A percentile compares a stretch with the other conserved stretches of the same genome.
These are phyloP conservation scores for Caerostris extrusa DNA, from an alignment of 1,140 invertebrate genomes.

Conservation along the genomic window DNA sequence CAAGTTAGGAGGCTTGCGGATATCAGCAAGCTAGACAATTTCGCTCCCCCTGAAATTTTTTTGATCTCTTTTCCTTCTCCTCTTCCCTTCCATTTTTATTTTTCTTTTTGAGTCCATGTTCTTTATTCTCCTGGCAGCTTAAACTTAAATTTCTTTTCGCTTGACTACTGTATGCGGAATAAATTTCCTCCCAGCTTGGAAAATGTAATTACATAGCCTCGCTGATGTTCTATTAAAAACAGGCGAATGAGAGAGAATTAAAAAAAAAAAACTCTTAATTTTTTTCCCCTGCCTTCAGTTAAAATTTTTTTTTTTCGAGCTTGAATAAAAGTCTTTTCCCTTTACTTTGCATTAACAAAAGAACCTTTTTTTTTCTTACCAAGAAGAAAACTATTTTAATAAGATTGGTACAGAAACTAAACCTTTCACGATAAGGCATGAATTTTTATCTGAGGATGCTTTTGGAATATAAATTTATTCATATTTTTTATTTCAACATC, in stretches of 20 bases:
- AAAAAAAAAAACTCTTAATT: slow-evolving; percentile 19
- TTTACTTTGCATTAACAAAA: slow-evolving; percentile 39
- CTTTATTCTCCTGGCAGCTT: slow-evolving; percentile 67
- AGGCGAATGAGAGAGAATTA: slow-evolving; percentile 12
- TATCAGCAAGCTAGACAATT: slow-evolving; percentile 65
- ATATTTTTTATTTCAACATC: background rate
- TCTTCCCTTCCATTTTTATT: background rate
- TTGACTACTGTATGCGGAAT: slow-evolving; percentile 44
- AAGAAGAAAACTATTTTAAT: slow-evolving; percentile 60
- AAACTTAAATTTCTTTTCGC: slow-evolving; percentile 71
- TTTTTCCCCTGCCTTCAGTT: slow-evolving; percentile 35
- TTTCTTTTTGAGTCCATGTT: slow-evolving; percentile 26
- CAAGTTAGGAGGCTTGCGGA: slow-evolving; percentile 38
- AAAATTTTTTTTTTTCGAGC: slow-evolving; percentile 23
- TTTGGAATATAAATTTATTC: background rate
- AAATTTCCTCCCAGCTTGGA: slow-evolving; percentile 51
- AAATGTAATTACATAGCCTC: slow-evolving; percentile 71
- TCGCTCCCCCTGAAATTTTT: slow-evolving; percentile 35
- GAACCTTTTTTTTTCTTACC: slow-evolving; percentile 18
- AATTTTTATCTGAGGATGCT: background rate
- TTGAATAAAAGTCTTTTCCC: slow-evolving; percentile 25
- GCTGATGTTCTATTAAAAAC: slow-evolving; percentile 67
- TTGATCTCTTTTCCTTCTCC: background rate
- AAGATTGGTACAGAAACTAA: slow-evolving; percentile 49
- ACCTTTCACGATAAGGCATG: background rate